Percentiles rank a stretch among this genome's conserved stretches.
Conservation (phyloP, 2,113 vertebrate genomes). For the Neodon shergylaensis region DNA sequence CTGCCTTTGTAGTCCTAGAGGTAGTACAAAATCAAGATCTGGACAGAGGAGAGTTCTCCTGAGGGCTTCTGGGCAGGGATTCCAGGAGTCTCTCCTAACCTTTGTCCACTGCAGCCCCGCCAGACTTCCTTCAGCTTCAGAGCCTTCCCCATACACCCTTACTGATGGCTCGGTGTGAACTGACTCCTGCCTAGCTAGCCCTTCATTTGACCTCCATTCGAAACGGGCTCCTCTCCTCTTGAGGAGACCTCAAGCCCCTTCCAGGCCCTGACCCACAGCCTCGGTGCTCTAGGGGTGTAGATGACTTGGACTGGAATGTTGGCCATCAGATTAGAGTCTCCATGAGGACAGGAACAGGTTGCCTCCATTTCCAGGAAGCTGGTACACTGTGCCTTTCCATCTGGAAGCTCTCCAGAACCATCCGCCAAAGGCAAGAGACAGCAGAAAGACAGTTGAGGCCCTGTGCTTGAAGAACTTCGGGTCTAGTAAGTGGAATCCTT, state of each 20-base stretch:
- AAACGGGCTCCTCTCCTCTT: not conserved
- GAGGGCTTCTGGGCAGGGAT: rapidly evolving
- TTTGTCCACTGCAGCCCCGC: too few relatives aligned
- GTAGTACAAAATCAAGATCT: not conserved
- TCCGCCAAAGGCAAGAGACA: not conserved
- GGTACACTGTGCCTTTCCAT: not conserved
- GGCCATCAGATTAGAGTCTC: not conserved
- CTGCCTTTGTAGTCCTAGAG: not conserved
- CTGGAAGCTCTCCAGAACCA: not conserved
- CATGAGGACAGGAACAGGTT: not conserved
- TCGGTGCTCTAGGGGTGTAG: rapidly evolving
- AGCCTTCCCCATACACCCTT: too few relatives aligned
- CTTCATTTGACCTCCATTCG: not conserved
- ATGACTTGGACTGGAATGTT: not conserved
- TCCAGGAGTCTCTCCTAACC: not conserved
- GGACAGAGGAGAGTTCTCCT: not conserved
- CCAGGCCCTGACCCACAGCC: not conserved
- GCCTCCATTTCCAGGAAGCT: not conserved
- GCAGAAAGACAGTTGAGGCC: not conserved
- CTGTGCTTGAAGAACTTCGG: not conserved
- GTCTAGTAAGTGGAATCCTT: not conserved
- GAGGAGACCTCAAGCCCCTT: not conserved
- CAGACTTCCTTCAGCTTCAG: not conserved
- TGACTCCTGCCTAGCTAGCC: not conserved
- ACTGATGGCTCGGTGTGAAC: not conserved